Evolutionary conservation across 2,888 invertebrate genomes (phyloP), one percentile per base, ranked within the genome.

Genomic region (Argyresthia albistria): DNA sequence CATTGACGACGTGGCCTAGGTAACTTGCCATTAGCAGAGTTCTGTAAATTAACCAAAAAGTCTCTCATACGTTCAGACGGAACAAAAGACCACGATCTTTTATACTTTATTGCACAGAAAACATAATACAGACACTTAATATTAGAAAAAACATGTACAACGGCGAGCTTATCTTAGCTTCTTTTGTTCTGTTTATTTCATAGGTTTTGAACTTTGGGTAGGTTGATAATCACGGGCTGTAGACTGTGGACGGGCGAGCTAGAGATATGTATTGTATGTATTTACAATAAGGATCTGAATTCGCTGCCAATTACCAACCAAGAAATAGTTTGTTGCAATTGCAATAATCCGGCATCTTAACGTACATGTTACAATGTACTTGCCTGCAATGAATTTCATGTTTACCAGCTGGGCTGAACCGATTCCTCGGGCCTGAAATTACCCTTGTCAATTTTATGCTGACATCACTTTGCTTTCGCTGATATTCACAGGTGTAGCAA

Each of bases 401-500:
- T 43, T 66, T 66, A 3, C 69, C 79, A 35, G 83, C 58, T 1
- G 57, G 57, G 54, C 70, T 77, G 47, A 74, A 80, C 0, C 52
- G 50, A n/a, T 53, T 61, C 25, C 84, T 69, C 0, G 69, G 64
- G 0, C 82, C 84, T 25, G 67, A 66, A 2, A 86, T 53, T 52
- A 81, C 64, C 0, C 59, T 47, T 4, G 53, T 46, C 15, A 84
- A 52, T 37, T 74, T 61, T 10, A 78, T 6, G 25, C 6, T 2
- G 25, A 46, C 8, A 55, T 53, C 8, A 55, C 46, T 0, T 35
- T 42, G 35, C 0, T 50, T 25, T 54, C 73, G 69, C 52, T 84
- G 82, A 1, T 55, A 62, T 8, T 89, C 77, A 56, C 89, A 84
- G 35, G 72, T 68, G 59, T 79, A 90, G 54, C 78, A 73, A 59